Evolutionary conservation across 2,888 invertebrate species (phyloP).

Genomic region (Diadromus collaris): DNA sequence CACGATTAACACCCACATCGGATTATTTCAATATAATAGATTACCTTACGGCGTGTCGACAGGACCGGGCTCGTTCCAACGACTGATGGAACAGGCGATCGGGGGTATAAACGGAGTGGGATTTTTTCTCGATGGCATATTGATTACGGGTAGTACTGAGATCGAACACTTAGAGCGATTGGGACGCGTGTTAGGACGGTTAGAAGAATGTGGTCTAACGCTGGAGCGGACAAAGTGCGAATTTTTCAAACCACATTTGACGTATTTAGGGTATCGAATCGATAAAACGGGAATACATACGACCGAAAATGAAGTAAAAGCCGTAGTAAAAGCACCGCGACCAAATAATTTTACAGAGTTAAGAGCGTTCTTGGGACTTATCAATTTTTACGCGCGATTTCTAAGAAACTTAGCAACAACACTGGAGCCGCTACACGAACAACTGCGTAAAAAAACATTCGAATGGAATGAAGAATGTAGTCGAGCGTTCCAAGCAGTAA

Average conservation of each 20-base stretch:
- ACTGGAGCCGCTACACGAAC: constrained; percentile 67
- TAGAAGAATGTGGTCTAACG: constrained; percentile 65
- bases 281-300: constrained; percentile 35
- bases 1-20: constrained; percentile 64
- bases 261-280: constrained; percentile 68
- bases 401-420: constrained; percentile 68
- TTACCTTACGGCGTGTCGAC: constrained; percentile 72
- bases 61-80: constrained; percentile 73
- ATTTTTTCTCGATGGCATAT: constrained; percentile 68
- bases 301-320: constrained; percentile 35
- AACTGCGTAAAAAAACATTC: constrained; percentile 55
- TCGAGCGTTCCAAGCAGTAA: not conserved
- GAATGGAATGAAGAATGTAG: constrained; percentile 7
- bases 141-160: constrained; percentile 66
- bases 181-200: constrained; percentile 63
- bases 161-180: constrained; percentile 63
- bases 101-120: constrained; percentile 68
- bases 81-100: constrained; percentile 68
- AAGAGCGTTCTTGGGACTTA: constrained; percentile 68
- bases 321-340: constrained; percentile 55
- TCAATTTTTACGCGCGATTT: constrained; percentile 73
- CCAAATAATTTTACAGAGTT: constrained; percentile 69
- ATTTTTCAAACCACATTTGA: constrained; percentile 67
- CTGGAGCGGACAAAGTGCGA: constrained; percentile 68
- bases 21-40: constrained; percentile 64